Evolutionary conservation across 53 echinoderm and acorn worm genomes (phyloP).

Genomic region (Patiria pectinifera): DNA sequence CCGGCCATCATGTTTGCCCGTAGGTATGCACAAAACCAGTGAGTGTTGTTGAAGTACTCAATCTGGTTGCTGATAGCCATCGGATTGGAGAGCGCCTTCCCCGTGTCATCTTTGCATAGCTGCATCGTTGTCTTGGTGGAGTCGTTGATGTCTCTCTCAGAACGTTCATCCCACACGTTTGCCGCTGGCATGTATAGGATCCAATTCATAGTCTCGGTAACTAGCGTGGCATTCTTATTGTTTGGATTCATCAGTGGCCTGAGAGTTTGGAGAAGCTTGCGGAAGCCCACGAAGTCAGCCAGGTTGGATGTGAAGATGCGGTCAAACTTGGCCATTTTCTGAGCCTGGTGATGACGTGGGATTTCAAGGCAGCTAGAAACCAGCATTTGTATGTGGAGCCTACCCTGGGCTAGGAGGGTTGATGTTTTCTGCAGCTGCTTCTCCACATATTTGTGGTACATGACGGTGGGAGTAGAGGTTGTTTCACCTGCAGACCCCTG

Average conservation of each 20-base stretch:
- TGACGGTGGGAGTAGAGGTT: slow-evolving; percentile 8
- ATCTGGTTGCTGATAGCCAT: not conserved
- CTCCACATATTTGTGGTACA: slow-evolving; percentile 48
- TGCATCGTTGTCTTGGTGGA: not conserved
- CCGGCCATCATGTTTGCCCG: slow-evolving; percentile 34
- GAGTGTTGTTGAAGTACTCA: slow-evolving; percentile 44
- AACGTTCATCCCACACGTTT: not conserved
- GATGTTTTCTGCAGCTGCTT: slow-evolving; percentile 6
- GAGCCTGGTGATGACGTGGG: not conserved
- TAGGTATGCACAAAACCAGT: slow-evolving; percentile 43
- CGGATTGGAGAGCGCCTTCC: not conserved
- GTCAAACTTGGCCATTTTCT: slow-evolving; percentile 34
- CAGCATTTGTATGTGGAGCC: slow-evolving; percentile 14
- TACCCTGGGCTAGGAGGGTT: slow-evolving; percentile 6
- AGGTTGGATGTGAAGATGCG: slow-evolving; percentile 55
- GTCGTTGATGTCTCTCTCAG: not conserved
- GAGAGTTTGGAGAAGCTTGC: slow-evolving; percentile 27
- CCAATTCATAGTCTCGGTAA: slow-evolving; percentile 32
- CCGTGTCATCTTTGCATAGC: slow-evolving; percentile 13
- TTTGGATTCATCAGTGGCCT: slow-evolving; percentile 31
- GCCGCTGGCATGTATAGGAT: not conserved
- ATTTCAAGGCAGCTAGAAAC: slow-evolving; percentile 22
- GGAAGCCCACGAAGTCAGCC: slow-evolving; percentile 28
- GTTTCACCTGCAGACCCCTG: not conserved
- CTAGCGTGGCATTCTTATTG: slow-evolving; percentile 38